Percentiles rank a stretch among this genome's conserved stretches.
Evolutionary conservation across 2,888 invertebrate species (phyloP).

Genomic region (Hyles lineata): DNA sequence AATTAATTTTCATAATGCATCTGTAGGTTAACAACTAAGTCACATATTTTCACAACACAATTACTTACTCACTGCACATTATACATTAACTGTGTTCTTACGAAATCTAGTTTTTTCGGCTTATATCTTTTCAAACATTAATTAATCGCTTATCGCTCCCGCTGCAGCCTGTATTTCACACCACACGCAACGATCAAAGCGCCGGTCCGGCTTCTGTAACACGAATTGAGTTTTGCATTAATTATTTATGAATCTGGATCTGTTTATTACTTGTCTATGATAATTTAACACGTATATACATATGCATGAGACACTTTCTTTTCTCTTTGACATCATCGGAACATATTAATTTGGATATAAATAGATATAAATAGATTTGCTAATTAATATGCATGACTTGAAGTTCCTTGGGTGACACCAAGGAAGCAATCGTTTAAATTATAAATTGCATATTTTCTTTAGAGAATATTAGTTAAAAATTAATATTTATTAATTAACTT

Average conservation of each 20-base stretch:
- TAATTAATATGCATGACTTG: neutral
- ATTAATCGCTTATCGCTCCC: constrained; percentile 4
- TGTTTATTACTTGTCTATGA: constrained; percentile 34
- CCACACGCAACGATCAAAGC: constrained; percentile 50
- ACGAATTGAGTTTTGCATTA: constrained; percentile 55
- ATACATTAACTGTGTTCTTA: too few relatives aligned
- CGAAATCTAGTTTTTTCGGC: too few relatives aligned
- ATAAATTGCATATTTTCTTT: too few relatives aligned
- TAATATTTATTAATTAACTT: too few relatives aligned
- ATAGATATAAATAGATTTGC: neutral
- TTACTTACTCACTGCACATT: too few relatives aligned
- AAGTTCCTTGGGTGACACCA: too few relatives aligned
- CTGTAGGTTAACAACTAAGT: too few relatives aligned
- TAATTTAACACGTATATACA: constrained; percentile 19
- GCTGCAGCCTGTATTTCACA: constrained; percentile 41
- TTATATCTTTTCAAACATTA: too few relatives aligned
- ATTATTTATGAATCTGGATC: constrained; percentile 58
- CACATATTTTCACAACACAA: too few relatives aligned
- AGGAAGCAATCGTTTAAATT: too few relatives aligned
- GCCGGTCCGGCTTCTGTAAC: constrained; percentile 49
- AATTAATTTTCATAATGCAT: too few relatives aligned
- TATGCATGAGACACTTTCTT: constrained; percentile 13
- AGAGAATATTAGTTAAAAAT: too few relatives aligned
- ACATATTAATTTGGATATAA: neutral
- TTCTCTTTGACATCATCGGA: neutral